Percentiles rank a stretch among this genome's conserved stretches.
Conservation (phyloP, 1,140 invertebrate genomes). For the Drosophila novamexicana region DNA sequence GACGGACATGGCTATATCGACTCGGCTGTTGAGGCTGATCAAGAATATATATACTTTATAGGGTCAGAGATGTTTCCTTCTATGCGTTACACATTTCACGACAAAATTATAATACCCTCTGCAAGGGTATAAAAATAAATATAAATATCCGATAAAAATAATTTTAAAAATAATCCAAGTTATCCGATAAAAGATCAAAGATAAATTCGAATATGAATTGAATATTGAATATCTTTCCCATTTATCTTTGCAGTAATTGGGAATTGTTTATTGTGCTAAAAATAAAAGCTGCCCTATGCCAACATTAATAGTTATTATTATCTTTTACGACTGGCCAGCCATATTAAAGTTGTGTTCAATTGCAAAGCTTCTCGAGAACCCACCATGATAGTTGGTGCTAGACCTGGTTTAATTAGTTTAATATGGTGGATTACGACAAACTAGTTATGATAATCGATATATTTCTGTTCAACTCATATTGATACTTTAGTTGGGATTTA, state of each 20-base stretch:
- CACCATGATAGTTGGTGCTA: constrained; percentile 8
- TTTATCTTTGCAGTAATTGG: neutral
- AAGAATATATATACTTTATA: too few relatives aligned
- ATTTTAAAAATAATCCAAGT: too few relatives aligned
- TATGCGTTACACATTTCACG: too few relatives aligned
- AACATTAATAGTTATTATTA: neutral
- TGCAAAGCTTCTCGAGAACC: constrained; percentile 9
- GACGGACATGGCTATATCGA: too few relatives aligned
- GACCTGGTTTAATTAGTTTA: constrained; percentile 13
- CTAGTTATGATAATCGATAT: constrained; percentile 62
- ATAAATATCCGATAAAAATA: too few relatives aligned
- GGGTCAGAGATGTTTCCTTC: too few relatives aligned
- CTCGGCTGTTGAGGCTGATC: too few relatives aligned
- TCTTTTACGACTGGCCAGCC: neutral
- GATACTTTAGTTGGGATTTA: constrained; percentile 16
- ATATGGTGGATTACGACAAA: constrained; percentile 32
- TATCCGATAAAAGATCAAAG: too few relatives aligned
- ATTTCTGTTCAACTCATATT: neutral
- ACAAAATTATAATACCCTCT: too few relatives aligned
- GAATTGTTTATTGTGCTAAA: neutral
- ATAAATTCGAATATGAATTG: too few relatives aligned
- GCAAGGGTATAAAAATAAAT: too few relatives aligned
- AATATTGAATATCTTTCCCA: too few relatives aligned
- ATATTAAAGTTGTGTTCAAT: neutral
- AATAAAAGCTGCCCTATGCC: neutral